These are phyloP conservation scores for Autographa pulchrina DNA, from an alignment of 2,888 invertebrate genomes.

Conservation along the genomic window DNA sequence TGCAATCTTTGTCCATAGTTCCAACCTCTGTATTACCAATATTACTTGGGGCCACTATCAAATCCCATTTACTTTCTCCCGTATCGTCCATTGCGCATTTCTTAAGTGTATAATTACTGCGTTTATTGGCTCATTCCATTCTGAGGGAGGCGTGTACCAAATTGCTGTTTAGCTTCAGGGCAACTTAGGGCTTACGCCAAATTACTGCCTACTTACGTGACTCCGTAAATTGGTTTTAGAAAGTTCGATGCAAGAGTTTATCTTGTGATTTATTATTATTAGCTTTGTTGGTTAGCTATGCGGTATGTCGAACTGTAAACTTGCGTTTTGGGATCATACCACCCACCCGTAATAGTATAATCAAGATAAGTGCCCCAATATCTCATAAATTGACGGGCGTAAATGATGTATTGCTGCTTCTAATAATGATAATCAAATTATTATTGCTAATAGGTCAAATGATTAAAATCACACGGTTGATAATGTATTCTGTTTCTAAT, in stretches of 20 bases:
- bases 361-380: constrained; percentile 30
- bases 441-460: background rate
- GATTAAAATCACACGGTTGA: constrained; percentile 18
- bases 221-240: constrained; percentile 68
- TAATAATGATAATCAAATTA: constrained; percentile 7
- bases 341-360: constrained; percentile 37
- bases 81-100: constrained; percentile 64
- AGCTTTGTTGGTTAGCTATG: constrained; percentile 47
- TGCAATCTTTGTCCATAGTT: constrained; percentile 43
- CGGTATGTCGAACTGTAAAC: constrained; percentile 47
- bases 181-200: constrained; percentile 65
- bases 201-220: constrained; percentile 66
- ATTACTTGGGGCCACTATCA: constrained; percentile 45
- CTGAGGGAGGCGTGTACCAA: constrained; percentile 60
- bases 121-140: constrained; percentile 63
- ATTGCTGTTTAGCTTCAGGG: constrained; percentile 65
- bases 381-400: constrained; percentile 13
- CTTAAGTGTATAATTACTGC: constrained; percentile 72
- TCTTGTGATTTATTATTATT: constrained; percentile 62
- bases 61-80: constrained; percentile 68
- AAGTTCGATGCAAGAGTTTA: constrained; percentile 61
- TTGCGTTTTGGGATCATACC: constrained; percentile 32
- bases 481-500: constrained; percentile 48
- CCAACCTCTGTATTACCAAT: constrained; percentile 49
- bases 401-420: constrained; percentile 8